phyloP scores from a whole-genome alignment of 2,888 invertebrate species.

The Drosophila parthenogenetica region DNA sequence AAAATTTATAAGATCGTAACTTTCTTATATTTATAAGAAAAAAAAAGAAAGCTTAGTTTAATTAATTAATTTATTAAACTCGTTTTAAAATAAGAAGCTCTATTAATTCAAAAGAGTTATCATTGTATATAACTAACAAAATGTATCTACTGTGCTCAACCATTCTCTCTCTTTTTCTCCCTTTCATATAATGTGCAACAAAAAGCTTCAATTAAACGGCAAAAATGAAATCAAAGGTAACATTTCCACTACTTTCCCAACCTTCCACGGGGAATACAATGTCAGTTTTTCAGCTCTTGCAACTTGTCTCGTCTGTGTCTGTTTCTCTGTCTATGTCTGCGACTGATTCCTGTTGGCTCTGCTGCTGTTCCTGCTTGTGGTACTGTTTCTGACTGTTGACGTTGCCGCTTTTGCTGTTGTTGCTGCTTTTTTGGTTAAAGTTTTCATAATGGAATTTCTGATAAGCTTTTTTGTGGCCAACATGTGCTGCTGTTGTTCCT shows the following conservation, averaged over 20 bases:
- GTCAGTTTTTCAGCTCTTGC: constrained; percentile 29
- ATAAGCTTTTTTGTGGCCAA: constrained; percentile 75
- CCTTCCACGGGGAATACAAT: constrained; percentile 23
- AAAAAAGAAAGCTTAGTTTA: no score
- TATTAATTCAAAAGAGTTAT: no score
- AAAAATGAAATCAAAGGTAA: constrained; percentile 71
- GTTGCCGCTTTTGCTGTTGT: constrained; percentile 18
- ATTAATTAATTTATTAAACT: no score
- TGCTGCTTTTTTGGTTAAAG: constrained; percentile 64
- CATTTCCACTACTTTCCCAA: not conserved
- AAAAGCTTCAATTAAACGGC: constrained; percentile 75
- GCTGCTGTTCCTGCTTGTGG: constrained; percentile 18
- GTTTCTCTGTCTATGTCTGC: constrained; percentile 13
- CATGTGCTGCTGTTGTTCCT: constrained; percentile 40
- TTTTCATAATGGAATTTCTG: constrained; percentile 80
- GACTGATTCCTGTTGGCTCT: constrained; percentile 15
- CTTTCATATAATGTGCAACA: constrained; percentile 55
- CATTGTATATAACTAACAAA: constrained; percentile 1
- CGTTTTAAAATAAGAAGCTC: no score
- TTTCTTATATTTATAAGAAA: no score
- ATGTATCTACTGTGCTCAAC: constrained; percentile 23
- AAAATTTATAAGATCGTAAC: no score
- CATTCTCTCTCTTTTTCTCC: constrained; percentile 18
- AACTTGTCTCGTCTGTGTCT: constrained; percentile 49
- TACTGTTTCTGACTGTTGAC: constrained; percentile 23